These are phyloP conservation scores for Sebastes itinus DNA, from an alignment of 2,797 vertebrate genomes.

Conservation along the genomic window DNA sequence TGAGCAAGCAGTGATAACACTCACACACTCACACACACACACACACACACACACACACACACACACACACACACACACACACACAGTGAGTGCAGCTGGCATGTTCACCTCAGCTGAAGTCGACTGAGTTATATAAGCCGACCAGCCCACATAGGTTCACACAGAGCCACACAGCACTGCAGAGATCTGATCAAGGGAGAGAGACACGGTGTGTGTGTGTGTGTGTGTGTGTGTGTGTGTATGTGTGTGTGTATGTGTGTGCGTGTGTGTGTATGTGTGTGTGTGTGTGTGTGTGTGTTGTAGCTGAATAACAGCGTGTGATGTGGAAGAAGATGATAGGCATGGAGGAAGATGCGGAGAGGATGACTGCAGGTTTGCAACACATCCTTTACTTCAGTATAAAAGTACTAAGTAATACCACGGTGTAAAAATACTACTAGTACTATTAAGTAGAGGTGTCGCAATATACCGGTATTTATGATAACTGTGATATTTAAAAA, in stretches of 20 bases:
- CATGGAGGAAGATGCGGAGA: background rate
- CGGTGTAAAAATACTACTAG: too few species aligned
- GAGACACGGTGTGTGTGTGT: slow-evolving; percentile 15
- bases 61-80: slow-evolving; percentile 26
- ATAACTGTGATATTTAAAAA: too few species aligned
- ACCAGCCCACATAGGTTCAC: slow-evolving; percentile 78
- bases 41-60: slow-evolving; percentile 29
- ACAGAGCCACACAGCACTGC: slow-evolving; percentile 42
- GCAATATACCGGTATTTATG: too few species aligned
- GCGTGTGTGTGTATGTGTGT: background rate
- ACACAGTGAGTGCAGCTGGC: slow-evolving; percentile 55
- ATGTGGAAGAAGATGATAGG: background rate
- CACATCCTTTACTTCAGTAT: background rate
- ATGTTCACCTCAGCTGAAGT: slow-evolving; percentile 73
- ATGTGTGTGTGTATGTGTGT: background rate
- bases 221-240: slow-evolving; percentile 18
- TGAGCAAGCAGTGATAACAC: too few species aligned
- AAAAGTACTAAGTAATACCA: too few species aligned
- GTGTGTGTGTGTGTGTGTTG: slow-evolving; percentile 5
- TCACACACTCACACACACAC: slow-evolving; percentile 18
- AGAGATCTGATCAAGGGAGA: slow-evolving; percentile 53
- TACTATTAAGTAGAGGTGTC: too few species aligned
- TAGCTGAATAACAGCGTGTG: background rate
- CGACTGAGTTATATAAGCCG: slow-evolving; percentile 76
- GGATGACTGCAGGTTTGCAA: background rate